A percentile compares a stretch with the other conserved stretches of the same genome.
phyloP scores from a whole-genome alignment of 1,140 invertebrate genomes.

The Odontomachus brunneus region DNA sequence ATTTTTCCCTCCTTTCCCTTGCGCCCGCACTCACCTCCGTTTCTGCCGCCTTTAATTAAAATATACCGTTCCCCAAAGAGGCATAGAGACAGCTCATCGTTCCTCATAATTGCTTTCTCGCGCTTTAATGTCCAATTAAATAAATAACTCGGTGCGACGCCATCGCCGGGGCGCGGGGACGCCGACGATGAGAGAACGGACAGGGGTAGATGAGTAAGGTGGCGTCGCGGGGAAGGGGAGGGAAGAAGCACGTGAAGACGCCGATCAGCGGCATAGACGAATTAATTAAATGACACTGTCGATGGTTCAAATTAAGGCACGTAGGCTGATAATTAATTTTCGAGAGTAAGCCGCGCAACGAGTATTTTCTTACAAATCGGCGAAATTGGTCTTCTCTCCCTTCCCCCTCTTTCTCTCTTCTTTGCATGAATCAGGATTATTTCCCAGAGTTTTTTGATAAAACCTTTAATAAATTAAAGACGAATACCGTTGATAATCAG shows the following conservation, averaged over 20 bases:
- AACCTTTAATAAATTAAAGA: background rate
- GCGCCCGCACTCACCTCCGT: background rate
- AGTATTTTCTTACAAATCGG: conserved; percentile 20
- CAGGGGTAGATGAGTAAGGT: conserved; percentile 18
- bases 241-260: conserved; percentile 3
- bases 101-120: conserved; percentile 44
- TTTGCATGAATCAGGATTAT: background rate
- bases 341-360: conserved; percentile 18
- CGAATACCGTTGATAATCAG: background rate
- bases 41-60: conserved; percentile 34
- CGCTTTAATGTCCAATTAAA: conserved; percentile 57
- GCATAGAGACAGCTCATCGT: conserved; percentile 44
- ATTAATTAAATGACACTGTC: conserved; percentile 53
- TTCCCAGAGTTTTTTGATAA: background rate
- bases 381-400: background rate
- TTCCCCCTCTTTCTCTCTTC: background rate
- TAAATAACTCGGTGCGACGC: conserved; percentile 37
- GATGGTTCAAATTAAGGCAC: conserved; percentile 32
- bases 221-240: background rate
- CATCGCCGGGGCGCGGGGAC: background rate
- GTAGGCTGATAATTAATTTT: conserved; percentile 42
- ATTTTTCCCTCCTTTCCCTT: conserved; percentile 4
- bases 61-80: conserved; percentile 32
- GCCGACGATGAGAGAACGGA: conserved; percentile 13
- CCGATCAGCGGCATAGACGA: conserved; percentile 16